These are phyloP conservation scores for Drosophila lacicola DNA, from an alignment of 2,888 invertebrate genomes.

Conservation along the genomic window DNA sequence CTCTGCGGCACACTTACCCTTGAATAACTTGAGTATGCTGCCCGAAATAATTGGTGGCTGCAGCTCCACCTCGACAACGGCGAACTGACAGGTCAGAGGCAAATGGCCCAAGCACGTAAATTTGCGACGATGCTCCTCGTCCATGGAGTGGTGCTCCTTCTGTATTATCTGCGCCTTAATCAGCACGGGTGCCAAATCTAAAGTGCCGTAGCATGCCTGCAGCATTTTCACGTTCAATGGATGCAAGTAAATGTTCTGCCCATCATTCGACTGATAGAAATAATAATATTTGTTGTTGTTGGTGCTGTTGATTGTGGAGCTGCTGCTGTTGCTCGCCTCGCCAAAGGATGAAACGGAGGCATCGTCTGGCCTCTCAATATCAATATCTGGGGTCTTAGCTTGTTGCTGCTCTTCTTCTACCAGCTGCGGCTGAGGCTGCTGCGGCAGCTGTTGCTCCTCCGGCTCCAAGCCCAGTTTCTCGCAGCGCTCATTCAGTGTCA, in stretches of 20 bases:
- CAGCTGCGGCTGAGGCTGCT: conserved; percentile 3
- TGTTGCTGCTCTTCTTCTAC: conserved; percentile 25
- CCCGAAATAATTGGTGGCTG: conserved; percentile 89
- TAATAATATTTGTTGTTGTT: conserved; percentile 84
- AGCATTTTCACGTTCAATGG: conserved; percentile 96
- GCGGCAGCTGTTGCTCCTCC: conserved; percentile 42
- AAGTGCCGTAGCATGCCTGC: conserved; percentile 92
- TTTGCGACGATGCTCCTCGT: conserved; percentile 91
- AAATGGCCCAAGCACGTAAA: conserved; percentile 93
- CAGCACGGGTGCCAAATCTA: conserved; percentile 91
- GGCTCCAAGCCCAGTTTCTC: conserved; percentile 66
- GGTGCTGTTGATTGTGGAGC: conserved; percentile 80
- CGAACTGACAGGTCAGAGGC: conserved; percentile 95
- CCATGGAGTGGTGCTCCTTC: conserved; percentile 94
- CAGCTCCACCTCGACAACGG: conserved; percentile 94
- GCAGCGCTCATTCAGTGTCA: conserved; percentile 86
- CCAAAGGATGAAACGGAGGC: conserved; percentile 62
- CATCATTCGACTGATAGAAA: conserved; percentile 91
- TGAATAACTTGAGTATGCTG: conserved; percentile 89
- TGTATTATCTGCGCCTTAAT: conserved; percentile 93
- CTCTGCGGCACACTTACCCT: conserved; percentile 86
- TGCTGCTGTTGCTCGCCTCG: conserved; percentile 52
- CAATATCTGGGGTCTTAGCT: conserved; percentile 52
- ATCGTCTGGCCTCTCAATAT: conserved; percentile 56
- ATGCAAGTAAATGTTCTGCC: conserved; percentile 96